Conservation (phyloP, 2,888 invertebrate species). For the Nasonia oneida region DNA sequence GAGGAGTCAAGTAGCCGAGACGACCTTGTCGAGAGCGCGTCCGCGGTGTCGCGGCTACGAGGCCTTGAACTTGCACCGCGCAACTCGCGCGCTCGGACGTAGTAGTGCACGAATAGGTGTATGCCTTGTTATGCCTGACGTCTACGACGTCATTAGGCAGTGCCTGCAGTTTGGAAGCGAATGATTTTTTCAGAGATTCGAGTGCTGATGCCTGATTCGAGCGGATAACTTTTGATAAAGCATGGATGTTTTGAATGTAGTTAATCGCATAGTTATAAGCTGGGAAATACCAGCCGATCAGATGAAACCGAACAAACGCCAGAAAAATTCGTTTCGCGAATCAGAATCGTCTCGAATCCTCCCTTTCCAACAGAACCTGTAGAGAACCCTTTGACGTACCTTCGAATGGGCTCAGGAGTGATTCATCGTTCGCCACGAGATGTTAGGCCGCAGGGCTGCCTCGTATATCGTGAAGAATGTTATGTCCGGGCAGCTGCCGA, state of each 20-base stretch:
- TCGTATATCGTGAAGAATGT: slow-evolving; percentile 28
- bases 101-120: neutral
- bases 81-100: neutral
- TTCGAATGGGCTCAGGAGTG: slow-evolving; percentile 22
- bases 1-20: neutral
- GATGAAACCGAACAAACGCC: too few relatives aligned
- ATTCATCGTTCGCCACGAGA: slow-evolving; percentile 14
- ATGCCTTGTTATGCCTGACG: too few relatives aligned
- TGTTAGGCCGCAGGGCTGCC: neutral
- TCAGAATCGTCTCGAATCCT: too few relatives aligned
- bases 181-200: too few relatives aligned
- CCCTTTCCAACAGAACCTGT: too few relatives aligned
- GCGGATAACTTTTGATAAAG: too few relatives aligned
- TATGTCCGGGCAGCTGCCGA: slow-evolving; percentile 18
- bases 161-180: too few relatives aligned
- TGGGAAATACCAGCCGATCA: too few relatives aligned
- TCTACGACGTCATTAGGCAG: too few relatives aligned
- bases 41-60: neutral
- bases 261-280: too few relatives aligned
- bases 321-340: neutral
- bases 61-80: slow-evolving; percentile 8
- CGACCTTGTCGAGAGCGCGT: slow-evolving; percentile 12
- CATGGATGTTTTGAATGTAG: too few relatives aligned
- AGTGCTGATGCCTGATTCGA: too few relatives aligned
- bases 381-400: slow-evolving; percentile 16